Percentiles rank a stretch among this genome's conserved stretches.
phyloP scores from a whole-genome alignment of 2,797 vertebrate species.

The Zalophus californianus region DNA sequence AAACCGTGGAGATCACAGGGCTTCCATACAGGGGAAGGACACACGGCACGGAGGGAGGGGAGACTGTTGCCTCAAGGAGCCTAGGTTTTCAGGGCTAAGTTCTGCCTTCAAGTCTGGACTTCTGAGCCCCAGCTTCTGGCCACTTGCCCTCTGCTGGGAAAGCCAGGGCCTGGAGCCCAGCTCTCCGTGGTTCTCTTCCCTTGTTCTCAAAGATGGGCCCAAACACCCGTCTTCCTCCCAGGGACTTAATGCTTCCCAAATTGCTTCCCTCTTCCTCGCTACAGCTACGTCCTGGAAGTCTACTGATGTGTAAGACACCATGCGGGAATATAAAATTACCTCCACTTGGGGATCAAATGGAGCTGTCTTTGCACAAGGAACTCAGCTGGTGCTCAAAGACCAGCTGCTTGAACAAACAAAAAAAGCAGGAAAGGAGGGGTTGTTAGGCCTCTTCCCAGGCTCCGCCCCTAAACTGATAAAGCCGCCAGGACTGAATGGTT shows the following conservation, averaged over 20 bases:
- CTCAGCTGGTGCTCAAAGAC: slow-evolving; percentile 51
- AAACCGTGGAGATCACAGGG: neutral
- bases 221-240: neutral
- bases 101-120: neutral
- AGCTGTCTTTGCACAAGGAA: slow-evolving; percentile 41
- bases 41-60: neutral
- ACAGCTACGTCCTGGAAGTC: neutral
- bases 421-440: slow-evolving; percentile 34
- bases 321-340: slow-evolving; percentile 3
- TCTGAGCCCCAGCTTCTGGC: neutral
- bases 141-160: slow-evolving; percentile 17
- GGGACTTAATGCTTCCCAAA: neutral
- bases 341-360: slow-evolving; percentile 44
- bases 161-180: neutral
- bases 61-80: neutral
- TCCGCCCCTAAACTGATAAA: neutral
- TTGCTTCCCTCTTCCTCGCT: neutral
- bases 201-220: slow-evolving; percentile 48
- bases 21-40: neutral
- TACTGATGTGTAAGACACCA: neutral
- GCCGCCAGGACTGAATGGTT: neutral
- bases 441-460: neutral
- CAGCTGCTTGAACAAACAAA: slow-evolving; percentile 35
- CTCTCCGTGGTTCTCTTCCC: neutral
- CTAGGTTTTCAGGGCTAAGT: neutral